These are phyloP conservation scores for Cantharis rustica DNA, from an alignment of 2,888 invertebrate species.

Conservation along the genomic window DNA sequence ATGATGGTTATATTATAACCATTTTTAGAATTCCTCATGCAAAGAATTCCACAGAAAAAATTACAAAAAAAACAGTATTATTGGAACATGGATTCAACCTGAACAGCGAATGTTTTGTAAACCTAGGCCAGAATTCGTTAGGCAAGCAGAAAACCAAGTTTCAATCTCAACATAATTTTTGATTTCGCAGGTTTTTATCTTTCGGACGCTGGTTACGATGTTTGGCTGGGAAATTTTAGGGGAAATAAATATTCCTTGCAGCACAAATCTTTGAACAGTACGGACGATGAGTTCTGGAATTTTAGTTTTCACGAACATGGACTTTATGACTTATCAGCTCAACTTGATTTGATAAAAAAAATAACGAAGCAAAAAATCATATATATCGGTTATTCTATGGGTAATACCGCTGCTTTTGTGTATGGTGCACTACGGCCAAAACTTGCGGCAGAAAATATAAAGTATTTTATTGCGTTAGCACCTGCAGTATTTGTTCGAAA, in stretches of 20 bases:
- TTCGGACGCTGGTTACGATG: slow-evolving; percentile 57
- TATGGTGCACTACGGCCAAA: slow-evolving; percentile 67
- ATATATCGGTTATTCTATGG: slow-evolving; percentile 87
- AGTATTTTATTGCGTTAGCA: slow-evolving; percentile 64
- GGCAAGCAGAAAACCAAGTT: slow-evolving; percentile 23
- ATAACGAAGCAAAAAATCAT: slow-evolving; percentile 51
- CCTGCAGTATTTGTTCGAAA: slow-evolving; percentile 64
- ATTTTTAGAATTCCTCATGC: slow-evolving; percentile 44
- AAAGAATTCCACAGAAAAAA: slow-evolving; percentile 10
- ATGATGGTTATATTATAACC: slow-evolving; percentile 46
- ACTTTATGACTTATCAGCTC: slow-evolving; percentile 31
- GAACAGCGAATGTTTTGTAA: slow-evolving; percentile 20
- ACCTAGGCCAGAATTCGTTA: slow-evolving; percentile 26
- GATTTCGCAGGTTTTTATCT: slow-evolving; percentile 43
- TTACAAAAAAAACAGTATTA: slow-evolving; percentile 39
- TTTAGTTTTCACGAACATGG: slow-evolving; percentile 35
- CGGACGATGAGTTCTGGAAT: slow-evolving; percentile 9
- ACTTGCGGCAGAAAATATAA: slow-evolving; percentile 67
- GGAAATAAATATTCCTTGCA: slow-evolving; percentile 35
- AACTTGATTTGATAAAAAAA: slow-evolving; percentile 27
- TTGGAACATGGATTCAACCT: slow-evolving; percentile 47
- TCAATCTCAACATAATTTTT: no score
- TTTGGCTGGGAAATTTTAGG: slow-evolving; percentile 57
- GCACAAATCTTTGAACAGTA: slow-evolving; percentile 17
- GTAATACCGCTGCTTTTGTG: slow-evolving; percentile 71